These are phyloP conservation scores for Sebastiscus albofasciatus DNA, from an alignment of 2,797 vertebrate species.

Conservation along the genomic window DNA sequence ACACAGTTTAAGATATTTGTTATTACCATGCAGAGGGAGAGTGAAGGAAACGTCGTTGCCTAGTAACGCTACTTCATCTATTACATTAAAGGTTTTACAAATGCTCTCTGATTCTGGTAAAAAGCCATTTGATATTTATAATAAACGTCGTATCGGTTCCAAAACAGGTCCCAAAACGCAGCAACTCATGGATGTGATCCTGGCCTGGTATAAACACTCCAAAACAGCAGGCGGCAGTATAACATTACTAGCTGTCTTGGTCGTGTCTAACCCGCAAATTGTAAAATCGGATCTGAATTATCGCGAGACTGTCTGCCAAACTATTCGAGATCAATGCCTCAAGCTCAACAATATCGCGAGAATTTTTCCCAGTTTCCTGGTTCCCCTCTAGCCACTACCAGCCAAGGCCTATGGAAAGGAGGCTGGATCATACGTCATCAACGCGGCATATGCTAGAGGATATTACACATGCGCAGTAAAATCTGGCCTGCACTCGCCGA, in stretches of 20 bases:
- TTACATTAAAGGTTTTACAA: neutral
- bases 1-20: neutral
- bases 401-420: too few relatives aligned
- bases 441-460: too few relatives aligned
- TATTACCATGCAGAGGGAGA: constrained; percentile 47
- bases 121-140: constrained; percentile 21
- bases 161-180: constrained; percentile 8
- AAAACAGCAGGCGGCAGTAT: constrained; percentile 45
- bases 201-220: constrained; percentile 33
- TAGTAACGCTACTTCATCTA: neutral
- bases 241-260: too few relatives aligned
- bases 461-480: too few relatives aligned
- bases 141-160: neutral
- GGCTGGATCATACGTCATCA: rapidly evolving
- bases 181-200: neutral
- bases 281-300: too few relatives aligned
- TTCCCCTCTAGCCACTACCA: too few relatives aligned
- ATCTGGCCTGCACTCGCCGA: too few relatives aligned
- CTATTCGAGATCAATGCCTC: too few relatives aligned
- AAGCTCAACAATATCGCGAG: too few relatives aligned
- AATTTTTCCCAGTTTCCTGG: too few relatives aligned
- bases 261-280: too few relatives aligned
- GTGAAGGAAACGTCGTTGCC: neutral
- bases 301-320: too few relatives aligned
- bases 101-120: neutral